Evolutionary conservation across 2,113 vertebrate genomes (phyloP), one percentile per base, ranked within the genome.

Genomic region (Helogale parvula): DNA sequence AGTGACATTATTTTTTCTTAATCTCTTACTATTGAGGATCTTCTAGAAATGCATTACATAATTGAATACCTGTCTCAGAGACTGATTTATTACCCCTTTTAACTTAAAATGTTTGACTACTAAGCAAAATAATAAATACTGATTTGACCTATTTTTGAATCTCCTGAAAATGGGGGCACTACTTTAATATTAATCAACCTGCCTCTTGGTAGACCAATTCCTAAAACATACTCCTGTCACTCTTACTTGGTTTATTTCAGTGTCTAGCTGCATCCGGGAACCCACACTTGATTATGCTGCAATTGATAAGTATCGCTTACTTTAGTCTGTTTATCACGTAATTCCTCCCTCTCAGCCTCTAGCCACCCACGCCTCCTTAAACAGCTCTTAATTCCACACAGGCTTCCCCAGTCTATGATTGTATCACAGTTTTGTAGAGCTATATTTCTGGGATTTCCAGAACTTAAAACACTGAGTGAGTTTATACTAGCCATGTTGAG

Each of bases 11-110:
- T 87, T 47, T 94, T 96, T 97, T 65, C 89, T 95, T 88, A 88
- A 11, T 90, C 93, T 90, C 11, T 82, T 45, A 65, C 57, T 47
- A 13, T 65, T 93, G 45, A 77, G 63, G 3, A 88, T 88, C 91
- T 93, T 89, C 54, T 91, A 33, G 79, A 97, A 95, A 94, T 27
- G 74, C 8, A 27, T 4, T 69, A 19, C 7, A 72, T 92, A 92
- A 92, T 52, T 93, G 80, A 86, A 77, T 86, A 77, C n/a, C 88
- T 84, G 45, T 92, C 65, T 38, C 17, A 25, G n/a, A n/a, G 2
- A 90, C 35, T 94, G 81, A 95, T 79, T 94, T 80, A 96, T 89
- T 97, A 52, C 21, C 79, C 90, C 27, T 74, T 71, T 76, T 91
- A 77, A 47, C n/a, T 77, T 63, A 52, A 95, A 84, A 79, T 91